Evolutionary conservation across 2,113 vertebrate species (phyloP), one percentile per base, ranked within the genome.

Genomic region (Seriola dumerili): DNA sequence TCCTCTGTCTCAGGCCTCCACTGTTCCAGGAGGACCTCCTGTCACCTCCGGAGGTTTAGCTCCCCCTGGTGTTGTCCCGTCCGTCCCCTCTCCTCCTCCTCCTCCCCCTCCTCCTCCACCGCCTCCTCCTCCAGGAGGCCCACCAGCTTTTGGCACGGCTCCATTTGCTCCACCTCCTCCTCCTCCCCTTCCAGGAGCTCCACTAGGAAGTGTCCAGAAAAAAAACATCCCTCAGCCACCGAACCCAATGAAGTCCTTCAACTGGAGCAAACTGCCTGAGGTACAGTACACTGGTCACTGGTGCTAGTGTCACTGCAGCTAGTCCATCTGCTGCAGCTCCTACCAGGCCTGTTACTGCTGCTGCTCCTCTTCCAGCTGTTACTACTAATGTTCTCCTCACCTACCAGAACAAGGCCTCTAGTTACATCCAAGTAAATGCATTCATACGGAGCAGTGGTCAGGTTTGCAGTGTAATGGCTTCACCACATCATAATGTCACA

Each of bases 241-340:
- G 0, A 97, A 98, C 0, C 96, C 98, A 7, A 96, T 99, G 76
- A 99, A 99, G 88, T 99, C 97, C 29, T 99, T 99, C 94, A 99
- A 99, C 95, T 99, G 98, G 98, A 95, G 93, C 81, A 99, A 99
- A 91, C 93, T 99, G 40, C 94, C 97, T 11, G 97, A 99, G 97
- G 98, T 99, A 89, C 48, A 5, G 3, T 29, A 19, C 17, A 0
- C 16, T 29, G 46, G 13, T 17, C 16, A 48, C 23, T 29, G 29
- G 2, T 23, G 7, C 16, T 54, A 14, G 8, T 32, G 5, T 8
- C 8, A 12, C 54, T 50, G 50, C 7, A 21, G 17, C 46, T 48
- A 16, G 14, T 48, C 14, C 46, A 16, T 48, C 46, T 48, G 46
- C 46, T 48, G 3, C 13, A 16, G 16, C 46, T 48, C 3, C 5